Evolutionary conservation across 2,888 invertebrate species (phyloP).

Genomic region (Morpho helenor): DNA sequence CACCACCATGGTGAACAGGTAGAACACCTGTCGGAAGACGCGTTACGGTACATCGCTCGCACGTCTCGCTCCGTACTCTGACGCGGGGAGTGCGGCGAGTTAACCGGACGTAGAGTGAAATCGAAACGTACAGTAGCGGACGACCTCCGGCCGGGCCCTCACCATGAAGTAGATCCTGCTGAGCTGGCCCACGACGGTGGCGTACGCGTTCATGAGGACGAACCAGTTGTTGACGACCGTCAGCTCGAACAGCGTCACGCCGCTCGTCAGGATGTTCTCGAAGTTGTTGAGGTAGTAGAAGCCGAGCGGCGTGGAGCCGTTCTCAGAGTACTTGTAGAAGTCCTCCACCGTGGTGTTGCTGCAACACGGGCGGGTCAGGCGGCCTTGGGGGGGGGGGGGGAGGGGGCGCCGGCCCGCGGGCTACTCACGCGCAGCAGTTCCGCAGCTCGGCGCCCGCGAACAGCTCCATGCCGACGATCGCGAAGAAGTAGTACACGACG

Average conservation of each 20-base stretch:
- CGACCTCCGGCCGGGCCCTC: neutral
- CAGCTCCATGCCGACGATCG: slow-evolving; percentile 93
- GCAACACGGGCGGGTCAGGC: slow-evolving; percentile 29
- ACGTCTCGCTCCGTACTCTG: too few species aligned
- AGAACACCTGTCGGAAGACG: slow-evolving; percentile 78
- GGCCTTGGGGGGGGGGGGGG: too few species aligned
- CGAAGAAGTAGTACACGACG: slow-evolving; percentile 92
- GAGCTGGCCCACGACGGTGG: slow-evolving; percentile 83
- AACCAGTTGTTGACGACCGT: slow-evolving; percentile 97
- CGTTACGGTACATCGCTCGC: too few species aligned
- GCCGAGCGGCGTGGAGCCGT: slow-evolving; percentile 84
- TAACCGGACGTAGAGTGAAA: too few species aligned
- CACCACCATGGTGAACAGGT: slow-evolving; percentile 94
- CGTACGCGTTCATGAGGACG: slow-evolving; percentile 93
- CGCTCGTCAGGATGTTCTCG: slow-evolving; percentile 86
- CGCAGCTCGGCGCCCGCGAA: slow-evolving; percentile 86
- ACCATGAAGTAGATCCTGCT: slow-evolving; percentile 92
- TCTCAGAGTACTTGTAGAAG: slow-evolving; percentile 85
- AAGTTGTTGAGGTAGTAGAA: slow-evolving; percentile 94
- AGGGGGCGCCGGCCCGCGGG: too few species aligned
- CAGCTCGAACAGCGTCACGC: slow-evolving; percentile 91
- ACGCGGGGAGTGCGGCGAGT: too few species aligned
- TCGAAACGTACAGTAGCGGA: too few species aligned
- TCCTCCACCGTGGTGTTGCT: slow-evolving; percentile 92
- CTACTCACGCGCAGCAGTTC: slow-evolving; percentile 90